Evolutionary conservation across 1,140 invertebrate species (phyloP), one percentile per base, ranked within the genome.

Genomic region (Papilio polyxenes): DNA sequence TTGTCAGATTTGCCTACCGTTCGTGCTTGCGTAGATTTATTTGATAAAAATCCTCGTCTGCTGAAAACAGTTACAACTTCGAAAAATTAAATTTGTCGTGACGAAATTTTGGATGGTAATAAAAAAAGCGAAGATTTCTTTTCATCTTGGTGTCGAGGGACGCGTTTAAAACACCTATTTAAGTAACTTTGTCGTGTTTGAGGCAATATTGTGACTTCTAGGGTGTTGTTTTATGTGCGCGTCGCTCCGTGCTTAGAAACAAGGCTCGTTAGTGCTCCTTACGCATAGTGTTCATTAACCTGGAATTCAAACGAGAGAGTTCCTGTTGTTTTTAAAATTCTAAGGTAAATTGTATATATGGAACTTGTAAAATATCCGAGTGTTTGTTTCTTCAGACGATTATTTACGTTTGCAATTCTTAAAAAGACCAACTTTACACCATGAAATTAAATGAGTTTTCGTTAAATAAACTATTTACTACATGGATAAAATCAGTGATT

Each of bases 261-360:
- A 77, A 49, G 20, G 44, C 75, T 77, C 75, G 75, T 77, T 77
- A 77, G 75, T 23, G 49, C 23, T 53, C 75, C 75, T 77, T 77
- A 77, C 44, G 49, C 31, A 51, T 49, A 77, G 75, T 77, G 75
- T 77, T 77, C 75, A 77, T 77, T 77, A 77, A 77, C 75, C 75
- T 77, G 75, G 75, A 77, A 77, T 53, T 20, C 48, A 49, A 31
- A 20, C n/a, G 23, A 37, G 65, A 72, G 40, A 72, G n/a, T 75
- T 49, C n/a, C 74, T 48, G 74, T 75, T 49, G 17, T 75, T 75
- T n/a, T 75, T 75, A 72, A 31, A 72, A 72, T 72, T 72, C 31
- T 13, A 31, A 13, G 3, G 23, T 72, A 62, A 20, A 62, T 62
- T 20, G n/a, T 62, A 72, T 23, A 65, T 72, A 72, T 11, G 65